These are phyloP conservation scores for Phyllotreta striolata DNA, from an alignment of 2,888 invertebrate genomes.

Conservation along the genomic window DNA sequence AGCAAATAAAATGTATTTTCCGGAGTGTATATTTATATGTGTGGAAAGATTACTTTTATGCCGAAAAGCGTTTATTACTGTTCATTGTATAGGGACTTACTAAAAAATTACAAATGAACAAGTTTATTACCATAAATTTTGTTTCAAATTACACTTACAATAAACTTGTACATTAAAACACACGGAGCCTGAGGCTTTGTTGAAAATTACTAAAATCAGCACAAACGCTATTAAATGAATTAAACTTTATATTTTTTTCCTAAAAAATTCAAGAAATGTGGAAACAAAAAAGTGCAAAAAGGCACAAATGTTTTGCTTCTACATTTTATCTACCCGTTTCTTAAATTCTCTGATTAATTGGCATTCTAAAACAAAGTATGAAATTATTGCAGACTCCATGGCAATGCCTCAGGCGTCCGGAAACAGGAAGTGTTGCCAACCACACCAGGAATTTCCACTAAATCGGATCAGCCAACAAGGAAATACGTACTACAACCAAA, in stretches of 20 bases:
- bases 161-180: neutral
- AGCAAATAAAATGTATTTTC: slow-evolving; percentile 56
- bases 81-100: no score
- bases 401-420: slow-evolving; percentile 56
- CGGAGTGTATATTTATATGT: slow-evolving; percentile 26
- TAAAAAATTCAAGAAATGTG: neutral
- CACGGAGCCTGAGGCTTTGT: slow-evolving; percentile 23
- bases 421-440: slow-evolving; percentile 54
- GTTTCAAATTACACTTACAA: neutral
- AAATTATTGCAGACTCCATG: slow-evolving; percentile 57
- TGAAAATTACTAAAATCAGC: neutral
- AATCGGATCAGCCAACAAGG: slow-evolving; percentile 48
- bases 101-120: no score
- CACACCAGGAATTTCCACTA: slow-evolving; percentile 51
- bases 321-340: neutral
- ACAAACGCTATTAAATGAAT: no score
- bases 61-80: no score
- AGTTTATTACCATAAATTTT: neutral
- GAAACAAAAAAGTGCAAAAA: no score
- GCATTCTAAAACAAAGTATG: slow-evolving; percentile 44
- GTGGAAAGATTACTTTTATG: no score
- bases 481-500: slow-evolving; percentile 58
- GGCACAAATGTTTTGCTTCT: neutral
- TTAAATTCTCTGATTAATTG: slow-evolving; percentile 34
- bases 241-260: no score